Conservation (phyloP, 2,888 invertebrate genomes). For the Helobdella robusta region DNA sequence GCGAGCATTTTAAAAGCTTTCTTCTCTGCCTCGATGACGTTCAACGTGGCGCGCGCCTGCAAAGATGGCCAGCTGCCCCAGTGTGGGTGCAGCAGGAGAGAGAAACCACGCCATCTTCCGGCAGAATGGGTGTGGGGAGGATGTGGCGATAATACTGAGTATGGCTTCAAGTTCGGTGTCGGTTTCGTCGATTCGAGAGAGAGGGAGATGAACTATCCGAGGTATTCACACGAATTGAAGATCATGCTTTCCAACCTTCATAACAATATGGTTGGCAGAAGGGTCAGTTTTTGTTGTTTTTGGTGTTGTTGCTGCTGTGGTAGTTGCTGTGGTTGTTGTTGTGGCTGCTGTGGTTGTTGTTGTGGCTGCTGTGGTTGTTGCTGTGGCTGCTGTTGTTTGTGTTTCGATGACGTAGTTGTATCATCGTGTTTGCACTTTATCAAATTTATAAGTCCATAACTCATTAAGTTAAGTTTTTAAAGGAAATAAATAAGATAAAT, state of each 20-base stretch:
- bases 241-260: conserved; percentile 88
- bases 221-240: conserved; percentile 70
- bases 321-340: too few species aligned
- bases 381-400: too few species aligned
- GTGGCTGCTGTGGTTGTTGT: too few species aligned
- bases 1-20: conserved; percentile 56
- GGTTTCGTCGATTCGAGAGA: conserved; percentile 78
- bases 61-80: conserved; percentile 78
- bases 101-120: conserved; percentile 71
- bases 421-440: too few species aligned
- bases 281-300: conserved; percentile 70
- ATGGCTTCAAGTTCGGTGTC: conserved; percentile 72
- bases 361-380: too few species aligned
- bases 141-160: conserved; percentile 90
- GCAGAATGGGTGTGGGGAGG: conserved; percentile 96
- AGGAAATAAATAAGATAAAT: too few species aligned
- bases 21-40: conserved; percentile 62
- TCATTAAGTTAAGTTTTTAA: too few species aligned
- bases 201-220: conserved; percentile 63
- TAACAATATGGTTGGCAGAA: conserved; percentile 92
- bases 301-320: too few species aligned
- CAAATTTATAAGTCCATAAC: too few species aligned
- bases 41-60: conserved; percentile 78
- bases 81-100: conserved; percentile 76
- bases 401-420: too few species aligned